Evolutionary conservation across 1,140 invertebrate genomes (phyloP), one percentile per base, ranked within the genome.

Genomic region (Pogonognathellus flavescens): DNA sequence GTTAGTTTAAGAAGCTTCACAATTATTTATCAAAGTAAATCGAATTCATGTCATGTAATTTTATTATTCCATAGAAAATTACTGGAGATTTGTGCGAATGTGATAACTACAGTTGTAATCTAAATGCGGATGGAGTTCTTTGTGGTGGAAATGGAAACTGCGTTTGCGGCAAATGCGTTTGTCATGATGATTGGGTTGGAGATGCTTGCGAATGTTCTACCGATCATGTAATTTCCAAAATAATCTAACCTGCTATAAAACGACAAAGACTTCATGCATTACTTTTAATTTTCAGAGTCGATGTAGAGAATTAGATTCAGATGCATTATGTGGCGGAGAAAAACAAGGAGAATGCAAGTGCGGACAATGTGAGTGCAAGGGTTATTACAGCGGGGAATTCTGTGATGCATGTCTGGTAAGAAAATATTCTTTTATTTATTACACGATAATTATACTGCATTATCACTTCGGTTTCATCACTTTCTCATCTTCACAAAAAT

Each of bases 51-150:
- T n/a, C n/a, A n/a, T n/a, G n/a, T n/a, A 20, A 76, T n/a, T 4
- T 2, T 2, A 41, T 82, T 2, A 82, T 55, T 11, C 8, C 14
- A 57, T 16, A 83, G 85, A n/a, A 76, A 83, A 94, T 96, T 88
- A 94, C 93, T 0, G 97, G 97, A 4, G 92, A 93, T 85, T 98
- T 93, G 91, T 99, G 98, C 90, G 95, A 99, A 91, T 99, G 97
- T 91, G 96, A 98, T 90, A 97, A 98, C 92, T 98, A 96, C 90
- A 95, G 95, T n/a, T 98, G 97, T 90, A 95, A 97, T 89, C 93
- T 95, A 49, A 31, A 59, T 18, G 22, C 94, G 90, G 93, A 96
- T 90, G 94, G n/a, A n/a, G n/a, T 93, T 87, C 90, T 97, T 11
- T 98, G 97, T 90, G 95, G 95, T 41, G 95, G 93, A 93, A 25